Conservation (phyloP, 2,797 vertebrate genomes). For the Carcharodon carcharias region DNA sequence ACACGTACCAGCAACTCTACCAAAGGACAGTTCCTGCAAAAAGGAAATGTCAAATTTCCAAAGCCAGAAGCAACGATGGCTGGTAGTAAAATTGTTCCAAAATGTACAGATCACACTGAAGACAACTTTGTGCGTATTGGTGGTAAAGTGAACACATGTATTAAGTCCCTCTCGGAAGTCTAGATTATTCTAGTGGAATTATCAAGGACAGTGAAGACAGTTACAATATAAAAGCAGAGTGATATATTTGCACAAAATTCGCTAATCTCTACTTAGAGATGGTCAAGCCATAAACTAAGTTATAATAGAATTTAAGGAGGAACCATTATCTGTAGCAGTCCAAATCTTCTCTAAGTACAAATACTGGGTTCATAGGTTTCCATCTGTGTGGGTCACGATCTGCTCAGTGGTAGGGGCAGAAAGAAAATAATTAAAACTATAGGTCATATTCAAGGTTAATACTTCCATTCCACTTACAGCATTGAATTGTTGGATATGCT, state of each 20-base stretch:
- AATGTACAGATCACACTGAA: not conserved
- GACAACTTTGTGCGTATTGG: not conserved
- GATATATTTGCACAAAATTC: not conserved
- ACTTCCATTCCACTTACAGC: not conserved
- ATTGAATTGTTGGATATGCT: not conserved
- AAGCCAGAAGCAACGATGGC: not conserved
- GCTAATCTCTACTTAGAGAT: not conserved
- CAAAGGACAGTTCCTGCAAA: not conserved
- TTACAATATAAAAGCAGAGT: not conserved
- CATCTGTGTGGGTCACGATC: not conserved
- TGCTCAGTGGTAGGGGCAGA: not conserved
- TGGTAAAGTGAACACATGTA: not conserved
- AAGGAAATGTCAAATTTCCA: not conserved
- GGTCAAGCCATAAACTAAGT: not conserved
- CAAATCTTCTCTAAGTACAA: not conserved
- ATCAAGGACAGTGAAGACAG: not conserved
- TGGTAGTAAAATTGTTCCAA: not conserved
- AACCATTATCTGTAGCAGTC: not conserved
- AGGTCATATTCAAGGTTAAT: not conserved
- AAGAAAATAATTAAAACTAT: not conserved
- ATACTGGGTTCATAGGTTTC: not conserved
- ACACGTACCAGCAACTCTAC: not conserved
- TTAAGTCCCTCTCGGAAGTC: not conserved
- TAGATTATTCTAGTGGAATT: not conserved
- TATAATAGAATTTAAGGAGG: not conserved